Conservation (phyloP, 2,797 vertebrate genomes). For the Enteromius radiatus region DNA sequence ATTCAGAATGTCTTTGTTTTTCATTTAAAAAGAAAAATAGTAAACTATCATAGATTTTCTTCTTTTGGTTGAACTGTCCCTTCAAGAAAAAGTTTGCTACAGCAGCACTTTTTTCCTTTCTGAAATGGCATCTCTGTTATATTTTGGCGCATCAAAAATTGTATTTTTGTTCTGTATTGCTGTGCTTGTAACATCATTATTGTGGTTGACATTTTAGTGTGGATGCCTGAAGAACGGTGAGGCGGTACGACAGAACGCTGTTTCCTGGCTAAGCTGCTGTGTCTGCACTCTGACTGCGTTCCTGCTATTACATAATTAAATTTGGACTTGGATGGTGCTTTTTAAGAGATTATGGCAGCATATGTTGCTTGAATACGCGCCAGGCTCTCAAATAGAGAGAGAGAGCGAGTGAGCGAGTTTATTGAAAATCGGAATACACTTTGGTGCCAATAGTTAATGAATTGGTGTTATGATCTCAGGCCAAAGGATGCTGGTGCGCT, state of each 20-base stretch:
- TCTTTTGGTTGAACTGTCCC: not conserved
- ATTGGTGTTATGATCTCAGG: slow-evolving; percentile 83
- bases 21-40: not conserved
- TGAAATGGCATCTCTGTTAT: slow-evolving; percentile 4
- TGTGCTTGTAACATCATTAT: slow-evolving; percentile 35
- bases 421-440: slow-evolving; percentile 80
- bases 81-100: slow-evolving; percentile 3
- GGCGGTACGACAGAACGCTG: slow-evolving; percentile 37
- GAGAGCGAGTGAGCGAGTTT: slow-evolving; percentile 70
- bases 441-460: slow-evolving; percentile 82
- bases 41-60: not conserved
- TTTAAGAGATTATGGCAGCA: slow-evolving; percentile 98
- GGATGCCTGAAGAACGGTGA: slow-evolving; percentile 39
- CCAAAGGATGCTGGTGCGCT: slow-evolving; percentile 75
- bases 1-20: not conserved
- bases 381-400: slow-evolving; percentile 81
- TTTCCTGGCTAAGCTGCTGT: slow-evolving; percentile 81
- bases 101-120: not conserved
- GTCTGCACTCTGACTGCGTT: slow-evolving; percentile 92
- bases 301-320: slow-evolving; percentile 98
- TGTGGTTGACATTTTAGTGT: slow-evolving; percentile 26
- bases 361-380: slow-evolving; percentile 93
- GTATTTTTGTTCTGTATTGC: slow-evolving; percentile 1
- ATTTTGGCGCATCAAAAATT: not conserved
- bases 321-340: slow-evolving; percentile 89